Conservation (phyloP, 2,888 invertebrate genomes). For the Lochmaea crataegi region DNA sequence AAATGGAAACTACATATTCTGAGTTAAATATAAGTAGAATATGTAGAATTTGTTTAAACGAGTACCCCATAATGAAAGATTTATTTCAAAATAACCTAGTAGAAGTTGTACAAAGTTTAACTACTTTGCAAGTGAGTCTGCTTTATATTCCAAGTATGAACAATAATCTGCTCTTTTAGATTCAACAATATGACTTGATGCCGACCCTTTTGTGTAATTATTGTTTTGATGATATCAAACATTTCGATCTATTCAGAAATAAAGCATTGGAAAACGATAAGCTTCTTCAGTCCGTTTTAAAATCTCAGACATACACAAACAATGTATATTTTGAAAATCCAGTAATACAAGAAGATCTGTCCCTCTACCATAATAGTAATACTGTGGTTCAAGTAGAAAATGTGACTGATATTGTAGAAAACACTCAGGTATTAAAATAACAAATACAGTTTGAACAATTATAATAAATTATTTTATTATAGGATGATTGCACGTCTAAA, state of each 20-base stretch:
- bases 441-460: not conserved
- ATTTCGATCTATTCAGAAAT: conserved; percentile 44
- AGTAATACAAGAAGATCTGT: not conserved
- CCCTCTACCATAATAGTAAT: conserved; percentile 15
- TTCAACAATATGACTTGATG: conserved; percentile 44
- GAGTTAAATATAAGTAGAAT: conserved; percentile 34
- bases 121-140: conserved; percentile 39
- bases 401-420: conserved; percentile 10
- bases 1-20: conserved; percentile 33
- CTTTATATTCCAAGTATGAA: too few relatives aligned
- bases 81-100: conserved; percentile 38
- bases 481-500: not conserved
- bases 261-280: conserved; percentile 44
- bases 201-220: conserved; percentile 44
- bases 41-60: conserved; percentile 45
- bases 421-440: conserved; percentile 6
- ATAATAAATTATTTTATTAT: not conserved
- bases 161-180: conserved; percentile 34
- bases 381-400: conserved; percentile 22
- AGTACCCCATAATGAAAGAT: conserved; percentile 38
- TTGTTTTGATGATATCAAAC: conserved; percentile 43
- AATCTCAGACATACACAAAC: conserved; percentile 29
- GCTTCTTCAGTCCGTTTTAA: conserved; percentile 32
- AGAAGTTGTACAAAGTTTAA: conserved; percentile 42
- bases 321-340: conserved; percentile 31